These are phyloP conservation scores for Enteromius trimaculatus DNA, from an alignment of 2,797 vertebrate genomes.

Conservation along the genomic window DNA sequence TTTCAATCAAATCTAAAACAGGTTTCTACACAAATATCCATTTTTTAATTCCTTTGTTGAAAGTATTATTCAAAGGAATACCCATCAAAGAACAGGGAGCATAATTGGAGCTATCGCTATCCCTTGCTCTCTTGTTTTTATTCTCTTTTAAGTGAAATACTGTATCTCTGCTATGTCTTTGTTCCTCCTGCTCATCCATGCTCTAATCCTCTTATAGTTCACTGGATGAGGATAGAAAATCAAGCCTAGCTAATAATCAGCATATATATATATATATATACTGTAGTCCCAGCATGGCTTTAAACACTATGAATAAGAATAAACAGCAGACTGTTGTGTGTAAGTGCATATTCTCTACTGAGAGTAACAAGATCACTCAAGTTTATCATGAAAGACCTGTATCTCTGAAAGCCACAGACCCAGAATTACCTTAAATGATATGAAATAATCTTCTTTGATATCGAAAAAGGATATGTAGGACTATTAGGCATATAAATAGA, in stretches of 20 bases:
- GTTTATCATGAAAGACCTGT: constrained; percentile 28
- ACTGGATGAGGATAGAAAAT: constrained; percentile 18
- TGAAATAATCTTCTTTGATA: constrained; percentile 28
- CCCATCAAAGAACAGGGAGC: not conserved
- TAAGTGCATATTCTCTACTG: constrained; percentile 42
- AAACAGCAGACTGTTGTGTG: constrained; percentile 42
- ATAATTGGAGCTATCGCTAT: not conserved
- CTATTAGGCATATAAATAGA: not conserved
- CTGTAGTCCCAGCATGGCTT: constrained; percentile 22
- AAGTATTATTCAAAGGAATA: constrained; percentile 45
- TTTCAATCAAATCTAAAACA: not conserved
- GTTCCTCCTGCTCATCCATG: constrained; percentile 5
- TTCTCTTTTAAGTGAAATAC: constrained; percentile 5
- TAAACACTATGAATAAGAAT: constrained; percentile 52
- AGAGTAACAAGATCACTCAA: constrained; percentile 63
- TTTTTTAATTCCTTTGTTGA: constrained; percentile 35
- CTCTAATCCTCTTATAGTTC: constrained; percentile 44
- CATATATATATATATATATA: constrained; percentile 39
- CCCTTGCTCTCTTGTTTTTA: not conserved
- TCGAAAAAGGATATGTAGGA: not conserved
- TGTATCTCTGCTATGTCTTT: constrained; percentile 11
- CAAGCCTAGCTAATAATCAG: constrained; percentile 18
- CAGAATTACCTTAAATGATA: not conserved
- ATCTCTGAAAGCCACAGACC: not conserved
- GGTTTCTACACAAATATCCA: not conserved